Base-by-base conservation (phyloP, 2,888 invertebrate species). In the Sinopyrophorus schimmeli region DNA sequence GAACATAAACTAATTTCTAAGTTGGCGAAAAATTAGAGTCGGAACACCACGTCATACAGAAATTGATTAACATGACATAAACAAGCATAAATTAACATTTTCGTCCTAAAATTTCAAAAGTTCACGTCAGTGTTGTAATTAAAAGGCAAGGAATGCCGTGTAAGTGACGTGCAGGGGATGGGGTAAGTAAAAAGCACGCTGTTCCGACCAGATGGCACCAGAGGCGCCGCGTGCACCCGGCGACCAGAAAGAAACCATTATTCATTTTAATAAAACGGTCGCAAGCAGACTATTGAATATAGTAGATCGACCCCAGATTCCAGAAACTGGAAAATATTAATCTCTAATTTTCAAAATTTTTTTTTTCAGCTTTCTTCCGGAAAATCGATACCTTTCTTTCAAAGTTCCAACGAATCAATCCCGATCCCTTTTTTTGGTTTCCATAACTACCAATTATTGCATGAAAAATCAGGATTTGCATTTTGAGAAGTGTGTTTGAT, bases 181-280 rank as follows among this genome's bases (percentile, higher is more conserved):
- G 55, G 50, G 40, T 51, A 63, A 65, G 65, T 65, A 67, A 68
- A 66, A 66, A 65, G 66, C 65, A 61, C 59, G 63, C 65, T 66
- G 69, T 70, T 68, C 61, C 67, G 61, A 61, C 67, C 69, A 69
- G 67, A 70, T 71, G 68, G 67, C 68, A 64, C 67, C 66, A 63
- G 61, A 61, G 67, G 66, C 62, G 57, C 59, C 62, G 62, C 61
- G 61, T 62, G 61, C 61, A 57, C 55, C 54, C 60, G 59, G 61
- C 62, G 63, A 59, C 61, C 62, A 63, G 68, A 67, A 69, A 69
- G 68, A 69, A 68, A 67, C 67, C 68, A 69, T 69, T 67, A 68
- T 64, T 68, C 68, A 70, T 70, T 68, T 69, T 69, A 69, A 70
- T 70, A 68, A 68, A 69, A 69, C 62, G 67, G 66, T 65, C 65